Evolutionary conservation across 2,888 invertebrate species (phyloP), one percentile per base, ranked within the genome.

Genomic region (Tupiocoris notatus): DNA sequence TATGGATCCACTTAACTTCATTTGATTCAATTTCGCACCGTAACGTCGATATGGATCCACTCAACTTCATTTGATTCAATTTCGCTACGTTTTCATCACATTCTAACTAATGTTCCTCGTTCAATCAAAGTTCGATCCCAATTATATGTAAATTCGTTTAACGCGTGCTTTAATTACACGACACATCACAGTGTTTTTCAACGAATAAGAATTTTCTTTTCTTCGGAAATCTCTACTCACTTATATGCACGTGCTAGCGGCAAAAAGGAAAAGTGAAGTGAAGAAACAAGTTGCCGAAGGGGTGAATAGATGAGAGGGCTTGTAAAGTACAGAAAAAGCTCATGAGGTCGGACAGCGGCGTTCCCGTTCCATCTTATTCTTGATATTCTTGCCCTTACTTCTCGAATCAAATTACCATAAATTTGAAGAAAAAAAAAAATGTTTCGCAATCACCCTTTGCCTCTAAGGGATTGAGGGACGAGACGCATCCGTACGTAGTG

Each of bases 371-470:
- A n/a, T n/a, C n/a, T n/a, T n/a, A 12, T 39, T 39, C 12, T 39
- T 39, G 39, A 39, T 39, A 39, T 39, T 39, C 39, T 39, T 39
- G 62, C 62, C 62, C 62, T 62, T 20, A 63, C 64, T 58, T 74
- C 57, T 21, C 64, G 74, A 64, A 74, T 74, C 23, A 56, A 64
- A 74, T 74, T 74, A 74, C 57, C 74, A 74, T 74, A 74, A 64
- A 74, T 74, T 74, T 74, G 74, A 74, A n/a, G n/a, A n/a, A n/a
- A n/a, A n/a, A n/a, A n/a, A 64, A 74, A 74, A 74, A 18, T 70
- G 70, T 25, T 59, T 22, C 67, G 20, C 56, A 22, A 20, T 0
- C 16, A 9, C 67, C 24, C 59, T 24, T 59, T 23, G 23, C 39
- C 39, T 39, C 12, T 39, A 39, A 39, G 39, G 39, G 39, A 39